A percentile compares a stretch with the other conserved stretches of the same genome.
phyloP scores from a whole-genome alignment of 2,797 vertebrate genomes.

The Limnodromus scolopaceus region DNA sequence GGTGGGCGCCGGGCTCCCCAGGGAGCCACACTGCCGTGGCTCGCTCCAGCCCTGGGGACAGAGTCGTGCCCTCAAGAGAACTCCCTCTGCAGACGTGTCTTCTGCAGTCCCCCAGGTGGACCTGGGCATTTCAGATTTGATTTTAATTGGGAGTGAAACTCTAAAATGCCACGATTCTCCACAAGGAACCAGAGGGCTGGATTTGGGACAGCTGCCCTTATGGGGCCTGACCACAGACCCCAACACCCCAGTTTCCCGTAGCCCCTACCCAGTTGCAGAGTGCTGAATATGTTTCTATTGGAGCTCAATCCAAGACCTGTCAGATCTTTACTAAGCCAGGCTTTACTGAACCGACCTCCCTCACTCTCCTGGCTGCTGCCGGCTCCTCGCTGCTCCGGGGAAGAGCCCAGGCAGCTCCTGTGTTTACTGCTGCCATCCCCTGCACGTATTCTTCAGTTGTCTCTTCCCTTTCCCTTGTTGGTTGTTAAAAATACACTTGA shows the following conservation, averaged over 20 bases:
- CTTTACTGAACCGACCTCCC: neutral
- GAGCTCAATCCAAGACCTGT: neutral
- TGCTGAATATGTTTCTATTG: neutral
- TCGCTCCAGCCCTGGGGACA: accelerated
- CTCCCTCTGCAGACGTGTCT: neutral
- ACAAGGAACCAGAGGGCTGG: neutral
- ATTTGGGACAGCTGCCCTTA: neutral
- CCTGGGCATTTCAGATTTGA: neutral
- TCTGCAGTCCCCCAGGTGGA: neutral
- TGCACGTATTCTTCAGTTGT: neutral
- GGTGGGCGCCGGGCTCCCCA: accelerated
- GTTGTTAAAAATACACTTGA: neutral
- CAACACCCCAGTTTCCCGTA: neutral
- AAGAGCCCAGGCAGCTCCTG: neutral
- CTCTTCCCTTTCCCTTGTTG: neutral
- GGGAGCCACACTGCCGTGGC: neutral
- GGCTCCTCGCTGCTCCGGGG: neutral
- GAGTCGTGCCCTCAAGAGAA: neutral
- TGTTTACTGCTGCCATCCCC: neutral
- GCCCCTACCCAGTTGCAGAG: neutral
- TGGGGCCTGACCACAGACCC: neutral
- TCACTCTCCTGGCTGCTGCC: neutral
- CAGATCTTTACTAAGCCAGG: neutral
- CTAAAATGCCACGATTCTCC: neutral
- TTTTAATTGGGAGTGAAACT: neutral